Evolutionary conservation across 2,888 invertebrate genomes (phyloP), one percentile per base, ranked within the genome.

Genomic region (Branchinecta sandiegonensis): DNA sequence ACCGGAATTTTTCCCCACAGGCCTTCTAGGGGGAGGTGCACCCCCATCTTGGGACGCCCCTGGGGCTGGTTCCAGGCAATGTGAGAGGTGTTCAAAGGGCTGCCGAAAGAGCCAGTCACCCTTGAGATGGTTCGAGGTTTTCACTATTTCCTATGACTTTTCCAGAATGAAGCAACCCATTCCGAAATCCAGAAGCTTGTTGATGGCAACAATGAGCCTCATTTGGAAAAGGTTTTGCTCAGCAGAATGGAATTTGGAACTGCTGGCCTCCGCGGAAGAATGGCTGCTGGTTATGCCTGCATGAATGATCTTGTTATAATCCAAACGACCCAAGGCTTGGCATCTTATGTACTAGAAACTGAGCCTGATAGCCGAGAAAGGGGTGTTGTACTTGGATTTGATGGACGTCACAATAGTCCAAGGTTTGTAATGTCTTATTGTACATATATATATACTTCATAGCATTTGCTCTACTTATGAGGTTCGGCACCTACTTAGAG

Each of bases 301-400:
- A 92, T 99, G 90, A 99, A 99, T 78, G 97, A 99, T 78, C 82
- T 99, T 65, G 90, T 95, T 0, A 79, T 85, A 69, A 83, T 99
- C 66, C 99, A 99, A 80, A 94, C 95, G 2, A 88, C 87, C 1
- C 93, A 96, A 83, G 96, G 95, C 0, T 78, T 96, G 8, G 83
- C 86, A 66, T 84, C 85, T 67, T 92, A 94, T 77, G 76, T 94
- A 67, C 79, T 85, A 73, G 79, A 68, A 47, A 65, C 67, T 48
- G 47, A 67, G 48, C 67, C 65, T 68, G 68, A 68, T 17, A 83
- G 85, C 69, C 76, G 81, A 46, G 77, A 81, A 47, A 84, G 83
- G 71, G 94, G 94, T 1, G 81, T 96, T 47, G 87, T 94, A 0
- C 81, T 97, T 70, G 96, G 96, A 1, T 94, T 85, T 76, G 97